phyloP scores from a whole-genome alignment of 2,113 vertebrate species.

The Hyperoodon ampullatus region DNA sequence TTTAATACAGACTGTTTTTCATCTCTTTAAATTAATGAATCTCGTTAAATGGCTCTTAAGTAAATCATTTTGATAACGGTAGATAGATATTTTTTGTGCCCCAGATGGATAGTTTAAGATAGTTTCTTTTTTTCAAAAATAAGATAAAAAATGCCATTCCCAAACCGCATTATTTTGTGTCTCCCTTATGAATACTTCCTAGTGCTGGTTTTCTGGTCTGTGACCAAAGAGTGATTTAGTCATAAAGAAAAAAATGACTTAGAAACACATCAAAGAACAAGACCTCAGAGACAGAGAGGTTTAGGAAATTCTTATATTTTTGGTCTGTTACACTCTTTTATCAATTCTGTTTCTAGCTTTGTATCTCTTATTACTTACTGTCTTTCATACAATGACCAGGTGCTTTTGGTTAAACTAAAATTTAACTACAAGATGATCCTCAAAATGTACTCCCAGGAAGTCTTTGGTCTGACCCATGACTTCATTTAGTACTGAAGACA shows the following conservation, averaged over 20 bases:
- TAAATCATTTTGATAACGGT: constrained; percentile 67
- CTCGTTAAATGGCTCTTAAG: constrained; percentile 76
- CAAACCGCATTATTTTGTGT: constrained; percentile 37
- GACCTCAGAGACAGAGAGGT: neutral
- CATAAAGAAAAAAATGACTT: constrained; percentile 9
- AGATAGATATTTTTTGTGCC: constrained; percentile 46
- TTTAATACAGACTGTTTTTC: constrained; percentile 70
- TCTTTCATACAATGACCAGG: neutral
- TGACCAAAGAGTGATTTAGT: constrained; percentile 63
- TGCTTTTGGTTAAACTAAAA: neutral
- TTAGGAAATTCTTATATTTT: constrained; percentile 58
- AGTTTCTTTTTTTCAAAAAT: neutral
- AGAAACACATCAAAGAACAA: constrained; percentile 49
- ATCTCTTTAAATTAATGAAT: constrained; percentile 80
- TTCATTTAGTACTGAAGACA: neutral
- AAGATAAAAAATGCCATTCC: neutral
- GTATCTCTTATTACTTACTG: constrained; percentile 14
- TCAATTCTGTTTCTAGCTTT: constrained; percentile 46
- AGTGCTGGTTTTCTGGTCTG: constrained; percentile 66
- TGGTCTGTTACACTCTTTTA: constrained; percentile 32
- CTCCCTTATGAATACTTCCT: constrained; percentile 42
- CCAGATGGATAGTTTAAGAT: constrained; percentile 40
- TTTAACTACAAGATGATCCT: neutral
- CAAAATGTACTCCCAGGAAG: neutral
- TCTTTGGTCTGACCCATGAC: neutral